phyloP scores from a whole-genome alignment of 2,797 vertebrate genomes.

The Sebastes diaconus region DNA sequence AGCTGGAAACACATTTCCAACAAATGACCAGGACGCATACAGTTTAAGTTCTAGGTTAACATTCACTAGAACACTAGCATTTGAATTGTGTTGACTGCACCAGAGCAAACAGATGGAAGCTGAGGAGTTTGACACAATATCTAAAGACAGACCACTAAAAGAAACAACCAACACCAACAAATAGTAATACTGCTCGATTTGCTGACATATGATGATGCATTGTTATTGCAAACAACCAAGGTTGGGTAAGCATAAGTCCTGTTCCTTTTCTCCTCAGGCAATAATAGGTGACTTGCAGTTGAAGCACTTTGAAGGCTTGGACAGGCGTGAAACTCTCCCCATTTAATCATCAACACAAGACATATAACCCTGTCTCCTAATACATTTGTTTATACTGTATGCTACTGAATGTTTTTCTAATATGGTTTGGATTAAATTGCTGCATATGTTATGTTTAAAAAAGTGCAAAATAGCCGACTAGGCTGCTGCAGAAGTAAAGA shows the following conservation, averaged over 20 bases:
- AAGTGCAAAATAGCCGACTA: too few relatives aligned
- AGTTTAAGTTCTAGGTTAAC: constrained; percentile 4
- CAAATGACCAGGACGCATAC: neutral
- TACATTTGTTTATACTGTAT: neutral
- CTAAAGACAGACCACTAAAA: neutral
- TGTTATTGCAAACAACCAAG: neutral
- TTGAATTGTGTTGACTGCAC: neutral
- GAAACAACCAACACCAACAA: neutral
- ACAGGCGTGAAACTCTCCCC: neutral
- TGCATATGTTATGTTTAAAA: too few relatives aligned
- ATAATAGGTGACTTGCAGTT: neutral
- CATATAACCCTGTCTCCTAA: neutral
- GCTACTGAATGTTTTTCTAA: too few relatives aligned
- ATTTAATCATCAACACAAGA: neutral
- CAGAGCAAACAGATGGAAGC: neutral
- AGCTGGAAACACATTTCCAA: neutral
- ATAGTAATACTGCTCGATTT: neutral
- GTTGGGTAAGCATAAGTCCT: neutral
- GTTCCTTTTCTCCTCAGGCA: neutral
- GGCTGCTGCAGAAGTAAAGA: too few relatives aligned
- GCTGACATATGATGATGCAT: neutral
- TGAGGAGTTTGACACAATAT: neutral
- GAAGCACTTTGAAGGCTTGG: neutral
- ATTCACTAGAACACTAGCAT: neutral
- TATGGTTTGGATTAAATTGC: neutral